Base-by-base conservation (phyloP, 2,797 vertebrate species). In the Pseudochirops cupreus region DNA sequence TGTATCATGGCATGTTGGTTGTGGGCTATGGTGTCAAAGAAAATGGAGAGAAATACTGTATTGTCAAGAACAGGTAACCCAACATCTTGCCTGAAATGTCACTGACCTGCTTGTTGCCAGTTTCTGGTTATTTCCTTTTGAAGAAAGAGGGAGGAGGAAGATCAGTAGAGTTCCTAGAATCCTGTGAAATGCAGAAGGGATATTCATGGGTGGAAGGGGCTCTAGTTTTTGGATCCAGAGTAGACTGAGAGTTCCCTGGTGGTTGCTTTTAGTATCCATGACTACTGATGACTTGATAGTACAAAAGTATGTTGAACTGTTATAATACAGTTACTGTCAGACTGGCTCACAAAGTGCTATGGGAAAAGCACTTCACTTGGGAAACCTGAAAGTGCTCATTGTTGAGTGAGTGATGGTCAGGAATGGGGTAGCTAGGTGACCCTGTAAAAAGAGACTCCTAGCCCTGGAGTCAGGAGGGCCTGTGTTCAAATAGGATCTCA, bases 31-130 rank as follows among this genome's bases (percentile, higher is more conserved):
- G 99, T 91, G 99, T 97, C 94, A 96, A 99, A 59, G 98, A 98
- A 1, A 96, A 99, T 56, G 99, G 99, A 16, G 99, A 99, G 90
- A 99, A 99, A 96, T 99, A 98, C 95, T 99, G 99, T 99, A 99
- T 99, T 92, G 99, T 99, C 93, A 99, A 99, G 98, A 99, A 99
- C 99, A 99, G 99, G 99, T 99, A 97, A 82, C 46, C 9, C 74
- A 46, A 46, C 2, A 21, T 74, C n/a, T 21, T 74, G 5, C n/a
- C 67, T 39, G 6, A 12, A 21, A 39, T 39, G 16, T 74, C 67
- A 46, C 9, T 46, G 21, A 46, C 3, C 0, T 39, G 62, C 6
- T 82, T 39, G 16, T 82, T 39, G 74, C n/a, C 74, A 26, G 18
- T 46, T 46, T 82, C 39, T 10, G 18, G 7, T 82, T 46, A 46